Conservation (phyloP, 1,140 invertebrate species). For the Neomicropteryx cornuta region DNA sequence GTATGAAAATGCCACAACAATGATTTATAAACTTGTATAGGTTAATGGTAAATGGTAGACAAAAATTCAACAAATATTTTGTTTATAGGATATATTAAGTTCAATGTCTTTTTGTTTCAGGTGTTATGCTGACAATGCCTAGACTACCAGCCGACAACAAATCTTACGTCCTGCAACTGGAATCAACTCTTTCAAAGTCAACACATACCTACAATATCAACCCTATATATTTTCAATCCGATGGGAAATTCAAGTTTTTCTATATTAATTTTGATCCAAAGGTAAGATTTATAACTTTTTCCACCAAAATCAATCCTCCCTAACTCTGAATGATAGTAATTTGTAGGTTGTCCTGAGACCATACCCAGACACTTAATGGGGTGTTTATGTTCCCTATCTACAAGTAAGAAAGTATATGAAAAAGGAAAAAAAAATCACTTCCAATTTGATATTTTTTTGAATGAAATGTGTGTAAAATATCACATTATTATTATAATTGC, state of each 20-base stretch:
- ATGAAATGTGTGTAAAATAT: conserved; percentile 3
- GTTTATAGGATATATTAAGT: too few species aligned
- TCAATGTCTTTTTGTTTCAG: conserved; percentile 25
- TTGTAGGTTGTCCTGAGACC: too few species aligned
- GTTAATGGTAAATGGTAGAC: too few species aligned
- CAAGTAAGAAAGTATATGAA: not conserved
- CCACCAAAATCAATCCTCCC: not conserved
- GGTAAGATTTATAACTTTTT: conserved; percentile 14
- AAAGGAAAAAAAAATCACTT: not conserved
- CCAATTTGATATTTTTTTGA: not conserved
- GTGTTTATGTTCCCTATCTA: too few species aligned
- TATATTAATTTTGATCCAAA: conserved; percentile 28
- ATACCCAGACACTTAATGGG: too few species aligned
- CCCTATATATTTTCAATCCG: conserved; percentile 25
- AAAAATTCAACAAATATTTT: too few species aligned
- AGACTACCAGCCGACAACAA: conserved; percentile 52
- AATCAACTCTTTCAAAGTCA: conserved; percentile 50
- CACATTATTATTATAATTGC: too few species aligned
- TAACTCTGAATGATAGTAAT: not conserved
- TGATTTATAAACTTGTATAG: too few species aligned
- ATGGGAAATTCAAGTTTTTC: conserved; percentile 30
- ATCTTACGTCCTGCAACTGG: conserved; percentile 60
- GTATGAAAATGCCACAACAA: too few species aligned
- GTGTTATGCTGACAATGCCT: conserved; percentile 46
- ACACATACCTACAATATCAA: conserved; percentile 25